phyloP scores from a whole-genome alignment of 2,888 invertebrate genomes.

The Lepeophtheirus nordmannii region DNA sequence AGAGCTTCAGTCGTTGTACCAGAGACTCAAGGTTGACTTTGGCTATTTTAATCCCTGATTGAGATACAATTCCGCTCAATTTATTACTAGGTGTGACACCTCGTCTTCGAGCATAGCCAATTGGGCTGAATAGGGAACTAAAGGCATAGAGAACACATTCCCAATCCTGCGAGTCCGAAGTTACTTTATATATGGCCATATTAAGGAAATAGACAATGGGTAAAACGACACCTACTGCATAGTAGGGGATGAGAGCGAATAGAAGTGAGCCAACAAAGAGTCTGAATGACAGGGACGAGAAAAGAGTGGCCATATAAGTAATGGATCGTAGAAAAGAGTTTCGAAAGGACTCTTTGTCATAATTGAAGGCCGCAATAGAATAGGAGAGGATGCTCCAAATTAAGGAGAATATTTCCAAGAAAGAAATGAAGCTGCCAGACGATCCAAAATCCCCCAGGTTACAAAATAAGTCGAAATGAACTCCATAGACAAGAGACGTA shows the following conservation, averaged over 20 bases:
- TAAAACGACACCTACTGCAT: neutral
- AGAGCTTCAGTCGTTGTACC: neutral
- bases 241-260: constrained; percentile 9
- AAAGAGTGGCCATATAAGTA: neutral
- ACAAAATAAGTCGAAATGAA: neutral
- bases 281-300: neutral
- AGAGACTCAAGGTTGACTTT: constrained; percentile 13
- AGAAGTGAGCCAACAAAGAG: constrained; percentile 7
- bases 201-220: neutral
- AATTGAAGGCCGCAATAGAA: neutral
- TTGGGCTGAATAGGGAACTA: neutral
- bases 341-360: constrained; percentile 14
- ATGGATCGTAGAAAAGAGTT: neutral
- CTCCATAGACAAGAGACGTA: neutral
- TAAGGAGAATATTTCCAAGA: neutral
- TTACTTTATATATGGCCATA: constrained; percentile 1
- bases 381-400: neutral
- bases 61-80: neutral
- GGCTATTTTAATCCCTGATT: neutral
- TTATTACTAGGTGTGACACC: neutral
- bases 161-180: neutral
- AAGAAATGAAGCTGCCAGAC: neutral
- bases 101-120: neutral
- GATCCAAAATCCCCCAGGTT: neutral
- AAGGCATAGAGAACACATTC: constrained; percentile 8